These are phyloP conservation scores for Cylas formicarius DNA, from an alignment of 1,140 invertebrate genomes.

Conservation along the genomic window DNA sequence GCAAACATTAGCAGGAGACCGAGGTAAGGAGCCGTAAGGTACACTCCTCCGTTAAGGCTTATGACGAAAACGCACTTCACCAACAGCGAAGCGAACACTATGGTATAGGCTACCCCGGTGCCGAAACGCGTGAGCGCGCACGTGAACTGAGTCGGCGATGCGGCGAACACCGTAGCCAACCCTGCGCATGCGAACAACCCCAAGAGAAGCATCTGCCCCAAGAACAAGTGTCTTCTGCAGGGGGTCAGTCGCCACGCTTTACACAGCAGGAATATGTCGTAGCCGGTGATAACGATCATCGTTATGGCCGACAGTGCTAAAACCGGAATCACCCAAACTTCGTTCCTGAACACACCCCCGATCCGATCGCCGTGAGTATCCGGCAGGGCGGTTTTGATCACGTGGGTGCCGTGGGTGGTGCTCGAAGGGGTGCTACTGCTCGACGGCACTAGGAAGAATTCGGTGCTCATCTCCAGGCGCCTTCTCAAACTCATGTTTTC, in stretches of 20 bases:
- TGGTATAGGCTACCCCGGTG: conserved; percentile 75
- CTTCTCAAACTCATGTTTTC: conserved; percentile 35
- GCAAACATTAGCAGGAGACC: conserved; percentile 84
- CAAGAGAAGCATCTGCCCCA: conserved; percentile 83
- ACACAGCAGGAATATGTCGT: conserved; percentile 85
- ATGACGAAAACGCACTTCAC: conserved; percentile 92
- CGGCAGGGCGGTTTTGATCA: conserved; percentile 26
- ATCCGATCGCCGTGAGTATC: conserved; percentile 26
- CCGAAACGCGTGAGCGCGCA: conserved; percentile 80
- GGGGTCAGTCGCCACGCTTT: conserved; percentile 78
- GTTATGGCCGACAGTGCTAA: conserved; percentile 69
- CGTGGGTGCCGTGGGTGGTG: conserved; percentile 27
- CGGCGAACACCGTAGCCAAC: conserved; percentile 69
- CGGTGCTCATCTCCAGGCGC: conserved; percentile 65
- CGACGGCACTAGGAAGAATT: conserved; percentile 63
- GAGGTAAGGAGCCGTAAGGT: conserved; percentile 88
- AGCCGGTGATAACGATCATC: conserved; percentile 72
- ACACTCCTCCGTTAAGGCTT: conserved; percentile 83
- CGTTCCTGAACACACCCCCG: conserved; percentile 52
- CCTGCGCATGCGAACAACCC: conserved; percentile 79
- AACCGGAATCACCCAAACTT: conserved; percentile 81
- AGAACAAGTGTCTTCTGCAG: conserved; percentile 76
- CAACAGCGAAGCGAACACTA: conserved; percentile 86
- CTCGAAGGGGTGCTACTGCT: conserved; percentile 36
- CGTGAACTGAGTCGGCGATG: conserved; percentile 69